A percentile compares a stretch with the other conserved stretches of the same genome.
These are phyloP conservation scores for Hydropsyche betteni DNA, from an alignment of 2,888 invertebrate species.

Conservation along the genomic window DNA sequence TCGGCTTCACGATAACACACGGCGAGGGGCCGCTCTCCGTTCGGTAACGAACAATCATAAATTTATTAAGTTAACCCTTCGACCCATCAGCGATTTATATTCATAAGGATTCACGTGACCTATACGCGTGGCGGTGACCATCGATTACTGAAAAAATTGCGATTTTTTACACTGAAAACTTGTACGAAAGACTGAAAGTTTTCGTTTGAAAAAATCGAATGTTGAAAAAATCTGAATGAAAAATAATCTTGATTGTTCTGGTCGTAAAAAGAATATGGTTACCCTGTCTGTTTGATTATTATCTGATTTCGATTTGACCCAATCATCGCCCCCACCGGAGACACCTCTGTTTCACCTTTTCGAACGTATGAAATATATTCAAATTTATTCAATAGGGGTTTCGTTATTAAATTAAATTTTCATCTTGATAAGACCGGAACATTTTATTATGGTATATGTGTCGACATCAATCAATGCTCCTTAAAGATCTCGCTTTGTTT, in stretches of 20 bases:
- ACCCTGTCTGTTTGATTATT: slow-evolving; percentile 39
- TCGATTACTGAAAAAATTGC: background rate
- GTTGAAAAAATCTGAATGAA: too few species aligned
- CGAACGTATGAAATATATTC: slow-evolving; percentile 43
- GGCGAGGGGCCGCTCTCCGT: slow-evolving; percentile 16
- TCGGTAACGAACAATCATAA: slow-evolving; percentile 38
- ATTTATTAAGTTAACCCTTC: slow-evolving; percentile 49
- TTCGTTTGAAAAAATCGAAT: too few species aligned
- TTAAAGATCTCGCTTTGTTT: slow-evolving; percentile 14
- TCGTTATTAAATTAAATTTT: slow-evolving; percentile 47
- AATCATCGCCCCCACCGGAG: slow-evolving; percentile 40
- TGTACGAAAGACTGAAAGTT: too few species aligned
- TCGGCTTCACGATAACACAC: slow-evolving; percentile 21
- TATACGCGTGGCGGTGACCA: slow-evolving; percentile 13
- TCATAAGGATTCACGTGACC: slow-evolving; percentile 43
- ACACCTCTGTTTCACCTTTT: slow-evolving; percentile 36
- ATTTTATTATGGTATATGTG: slow-evolving; percentile 38
- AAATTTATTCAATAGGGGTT: slow-evolving; percentile 50
- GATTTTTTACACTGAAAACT: too few species aligned
- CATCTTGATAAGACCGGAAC: slow-evolving; percentile 46
- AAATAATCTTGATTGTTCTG: background rate
- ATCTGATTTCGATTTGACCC: slow-evolving; percentile 49
- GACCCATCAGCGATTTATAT: slow-evolving; percentile 48
- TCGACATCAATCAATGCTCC: slow-evolving; percentile 34
- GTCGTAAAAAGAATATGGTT: background rate